Conservation (phyloP, 2,113 vertebrate species). For the Grammatotria lemairii region DNA sequence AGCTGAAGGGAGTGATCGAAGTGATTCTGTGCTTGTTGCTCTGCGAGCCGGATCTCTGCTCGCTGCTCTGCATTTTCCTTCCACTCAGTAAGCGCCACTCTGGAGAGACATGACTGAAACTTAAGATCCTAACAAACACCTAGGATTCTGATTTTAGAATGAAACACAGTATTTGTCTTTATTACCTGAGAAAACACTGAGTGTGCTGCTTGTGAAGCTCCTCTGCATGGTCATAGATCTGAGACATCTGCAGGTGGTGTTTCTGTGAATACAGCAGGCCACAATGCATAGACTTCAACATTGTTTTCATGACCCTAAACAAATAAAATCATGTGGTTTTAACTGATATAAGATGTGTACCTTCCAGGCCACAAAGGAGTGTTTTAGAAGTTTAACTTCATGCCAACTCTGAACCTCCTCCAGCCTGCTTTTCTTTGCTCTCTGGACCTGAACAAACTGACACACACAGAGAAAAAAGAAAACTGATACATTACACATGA, state of each 20-base stretch:
- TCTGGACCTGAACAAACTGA: slow-evolving; percentile 65
- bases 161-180: not conserved
- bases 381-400: slow-evolving; percentile 45
- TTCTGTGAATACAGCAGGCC: slow-evolving; percentile 27
- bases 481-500: not conserved
- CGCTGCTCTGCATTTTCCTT: slow-evolving; percentile 57
- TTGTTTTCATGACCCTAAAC: not conserved
- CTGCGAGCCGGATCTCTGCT: slow-evolving; percentile 29
- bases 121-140: not conserved
- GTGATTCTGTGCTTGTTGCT: slow-evolving; percentile 60
- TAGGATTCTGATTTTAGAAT: not conserved
- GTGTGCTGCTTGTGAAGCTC: slow-evolving; percentile 15
- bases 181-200: slow-evolving; percentile 47
- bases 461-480: not conserved
- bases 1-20: slow-evolving; percentile 54
- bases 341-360: not conserved
- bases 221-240: slow-evolving; percentile 21
- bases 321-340: not conserved
- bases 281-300: not conserved
- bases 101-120: slow-evolving; percentile 17
- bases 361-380: slow-evolving; percentile 54
- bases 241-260: slow-evolving; percentile 21
- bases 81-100: slow-evolving; percentile 68
- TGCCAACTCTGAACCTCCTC: slow-evolving; percentile 33
- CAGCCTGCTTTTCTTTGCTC: slow-evolving; percentile 27